Evolutionary conservation across 64 coral and sea anemone genomes (phyloP).

Genomic region (Montipora foliosa): DNA sequence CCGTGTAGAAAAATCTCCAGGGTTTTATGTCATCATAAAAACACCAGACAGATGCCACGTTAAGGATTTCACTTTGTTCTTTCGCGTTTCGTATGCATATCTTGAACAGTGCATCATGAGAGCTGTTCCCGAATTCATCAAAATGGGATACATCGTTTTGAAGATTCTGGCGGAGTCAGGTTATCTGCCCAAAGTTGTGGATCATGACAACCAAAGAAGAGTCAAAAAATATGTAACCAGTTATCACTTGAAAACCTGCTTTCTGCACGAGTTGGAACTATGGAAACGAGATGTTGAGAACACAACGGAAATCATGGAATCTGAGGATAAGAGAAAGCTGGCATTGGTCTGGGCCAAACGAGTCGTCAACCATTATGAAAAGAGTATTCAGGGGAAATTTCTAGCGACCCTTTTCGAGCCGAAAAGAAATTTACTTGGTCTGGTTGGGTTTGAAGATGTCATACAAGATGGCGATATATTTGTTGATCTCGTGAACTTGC

Average conservation of each 20-base stretch:
- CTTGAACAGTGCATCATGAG: slow-evolving; percentile 36
- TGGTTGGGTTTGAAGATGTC: slow-evolving; percentile 38
- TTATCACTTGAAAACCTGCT: slow-evolving; percentile 48
- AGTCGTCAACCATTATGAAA: slow-evolving; percentile 17
- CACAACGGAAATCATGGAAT: background rate
- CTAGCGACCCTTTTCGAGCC: slow-evolving; percentile 33
- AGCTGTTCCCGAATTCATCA: slow-evolving; percentile 8
- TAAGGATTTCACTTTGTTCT: slow-evolving; percentile 18
- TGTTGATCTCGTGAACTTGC: slow-evolving; percentile 13
- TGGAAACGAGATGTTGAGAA: background rate
- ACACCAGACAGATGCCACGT: slow-evolving; percentile 41
- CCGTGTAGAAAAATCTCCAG: background rate
- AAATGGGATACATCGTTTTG: slow-evolving; percentile 38
- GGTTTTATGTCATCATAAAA: slow-evolving; percentile 13
- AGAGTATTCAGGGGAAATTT: slow-evolving; percentile 23
- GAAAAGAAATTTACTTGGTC: slow-evolving; percentile 21
- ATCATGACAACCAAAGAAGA: slow-evolving; percentile 36
- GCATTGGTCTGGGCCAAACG: slow-evolving; percentile 15
- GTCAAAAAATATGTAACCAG: slow-evolving; percentile 12
- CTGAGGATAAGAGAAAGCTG: background rate
- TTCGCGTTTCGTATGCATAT: slow-evolving; percentile 46
- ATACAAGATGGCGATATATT: background rate
- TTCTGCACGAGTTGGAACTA: slow-evolving; percentile 33
- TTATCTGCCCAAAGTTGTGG: slow-evolving; percentile 35
- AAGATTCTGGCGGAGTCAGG: slow-evolving; percentile 26